Percentiles rank a stretch among this genome's conserved stretches.
Evolutionary conservation across 2,113 vertebrate species (phyloP).

Genomic region (Peromyscus leucopus): DNA sequence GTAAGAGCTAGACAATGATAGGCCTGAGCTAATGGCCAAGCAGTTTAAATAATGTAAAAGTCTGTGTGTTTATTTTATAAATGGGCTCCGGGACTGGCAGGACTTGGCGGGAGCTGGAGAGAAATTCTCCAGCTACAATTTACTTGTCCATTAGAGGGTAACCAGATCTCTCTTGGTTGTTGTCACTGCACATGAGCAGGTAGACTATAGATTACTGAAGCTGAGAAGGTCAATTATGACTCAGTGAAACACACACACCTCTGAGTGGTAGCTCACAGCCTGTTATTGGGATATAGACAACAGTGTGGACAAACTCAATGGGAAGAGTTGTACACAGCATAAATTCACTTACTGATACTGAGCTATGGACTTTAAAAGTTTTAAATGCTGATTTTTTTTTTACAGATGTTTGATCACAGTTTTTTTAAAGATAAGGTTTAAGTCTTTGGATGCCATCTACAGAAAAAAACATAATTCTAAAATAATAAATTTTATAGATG

Average conservation of each 20-base stretch:
- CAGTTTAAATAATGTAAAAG: no score
- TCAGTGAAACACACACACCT: not conserved
- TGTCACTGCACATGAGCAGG: not conserved
- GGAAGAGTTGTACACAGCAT: not conserved
- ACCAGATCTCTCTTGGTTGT: not conserved
- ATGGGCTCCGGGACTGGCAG: no score
- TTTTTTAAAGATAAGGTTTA: not conserved
- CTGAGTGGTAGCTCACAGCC: not conserved
- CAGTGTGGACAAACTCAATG: not conserved
- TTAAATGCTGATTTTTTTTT: not conserved
- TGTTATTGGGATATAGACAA: not conserved
- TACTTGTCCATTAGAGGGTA: not conserved
- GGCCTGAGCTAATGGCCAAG: no score
- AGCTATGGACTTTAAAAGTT: not conserved
- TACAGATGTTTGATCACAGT: not conserved
- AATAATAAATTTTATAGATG: slow-evolving; percentile 15
- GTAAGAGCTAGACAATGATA: no score
- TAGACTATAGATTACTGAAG: not conserved
- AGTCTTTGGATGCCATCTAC: not conserved
- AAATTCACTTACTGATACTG: not conserved
- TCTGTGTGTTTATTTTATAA: no score
- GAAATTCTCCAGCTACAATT: no score
- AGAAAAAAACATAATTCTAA: not conserved
- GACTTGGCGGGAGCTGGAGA: no score
- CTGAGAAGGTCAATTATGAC: not conserved